phyloP scores from a whole-genome alignment of 2,888 invertebrate genomes.

The Gymnosoma rotundatum region DNA sequence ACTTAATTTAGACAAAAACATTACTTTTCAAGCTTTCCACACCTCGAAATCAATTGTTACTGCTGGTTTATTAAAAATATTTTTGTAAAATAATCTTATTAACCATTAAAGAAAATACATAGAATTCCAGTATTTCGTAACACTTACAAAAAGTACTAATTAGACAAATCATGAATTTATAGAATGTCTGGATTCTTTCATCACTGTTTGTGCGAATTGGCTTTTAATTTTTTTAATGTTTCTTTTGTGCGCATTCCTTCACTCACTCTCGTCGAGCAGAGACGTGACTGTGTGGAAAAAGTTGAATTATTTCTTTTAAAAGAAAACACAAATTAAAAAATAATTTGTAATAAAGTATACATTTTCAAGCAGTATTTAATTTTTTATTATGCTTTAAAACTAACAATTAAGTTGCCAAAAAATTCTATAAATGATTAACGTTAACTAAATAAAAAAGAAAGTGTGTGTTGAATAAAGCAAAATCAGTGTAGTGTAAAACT shows the following conservation, averaged over 20 bases:
- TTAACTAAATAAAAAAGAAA: constrained; percentile 53
- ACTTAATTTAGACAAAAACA: no score
- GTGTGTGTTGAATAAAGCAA: constrained; percentile 48
- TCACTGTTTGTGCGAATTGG: background rate
- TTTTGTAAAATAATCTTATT: no score
- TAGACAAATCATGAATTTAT: no score
- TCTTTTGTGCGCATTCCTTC: constrained; percentile 73
- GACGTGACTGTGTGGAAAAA: constrained; percentile 65
- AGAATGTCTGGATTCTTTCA: background rate
- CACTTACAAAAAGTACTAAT: no score
- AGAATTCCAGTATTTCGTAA: no score
- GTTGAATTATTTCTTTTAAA: constrained; percentile 23
- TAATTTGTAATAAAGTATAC: constrained; percentile 41
- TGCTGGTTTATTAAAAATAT: no score
- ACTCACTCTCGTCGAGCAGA: constrained; percentile 73
- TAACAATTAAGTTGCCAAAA: constrained; percentile 30
- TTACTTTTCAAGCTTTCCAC: no score
- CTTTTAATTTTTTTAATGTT: background rate
- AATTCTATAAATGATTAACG: constrained; percentile 18
- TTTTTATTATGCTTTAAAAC: constrained; percentile 38
- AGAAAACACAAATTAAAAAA: constrained; percentile 21
- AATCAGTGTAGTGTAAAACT: constrained; percentile 53
- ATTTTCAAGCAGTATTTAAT: constrained; percentile 32
- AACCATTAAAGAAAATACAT: no score
- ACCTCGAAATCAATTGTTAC: no score